Base-by-base conservation (phyloP, 1,140 invertebrate species). In the Nylanderia fulva region DNA sequence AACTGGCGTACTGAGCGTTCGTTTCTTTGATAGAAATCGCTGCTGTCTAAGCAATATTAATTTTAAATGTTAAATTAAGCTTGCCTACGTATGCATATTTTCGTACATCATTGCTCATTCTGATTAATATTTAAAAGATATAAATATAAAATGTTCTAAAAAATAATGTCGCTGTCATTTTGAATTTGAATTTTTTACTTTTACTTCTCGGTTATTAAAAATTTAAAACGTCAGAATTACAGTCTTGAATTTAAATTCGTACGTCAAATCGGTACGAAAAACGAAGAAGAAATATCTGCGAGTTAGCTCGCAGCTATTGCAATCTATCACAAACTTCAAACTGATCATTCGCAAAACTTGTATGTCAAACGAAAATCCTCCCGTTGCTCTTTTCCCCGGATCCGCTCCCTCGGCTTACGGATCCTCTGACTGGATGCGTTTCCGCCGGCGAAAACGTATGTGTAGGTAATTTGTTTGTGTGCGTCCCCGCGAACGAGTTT, bases 21-120 rank as follows among this genome's bases (percentile, higher is more conserved):
- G 63, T 84, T 71, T 24, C 45, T 88, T 85, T 79, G 72, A 87
- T 76, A 86, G 48, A 84, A 76, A 87, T 87, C 54, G 72, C 71
- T 72, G 54, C 60, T 79, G 18, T 27, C 66, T 61, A 75, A 68
- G 58, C 68, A 54, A 87, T 74, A 85, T 29, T 58, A 84, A 84
- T 80, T 21, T 39, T 15, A 24, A 54, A 80, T 80, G 21, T 69
- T 68, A 39, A 68, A 68, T 9, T 27, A 15, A 66, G 0, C n/a
- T 36, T 8, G 15, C 9, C 29, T 48, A 48, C 39, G 21, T 9
- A n/a, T 15, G 1, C 27, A 45, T 48, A 48, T 48, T 48, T 45
- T 48, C 15, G 1, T 27, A 21, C 2, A 6, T 48, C 18, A 52
- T 18, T 52, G 24, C n/a, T 29, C 2, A 48, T 27, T 48, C 2